These are phyloP conservation scores for Hemibagrus wyckioides DNA, from an alignment of 2,113 vertebrate genomes.

Conservation along the genomic window DNA sequence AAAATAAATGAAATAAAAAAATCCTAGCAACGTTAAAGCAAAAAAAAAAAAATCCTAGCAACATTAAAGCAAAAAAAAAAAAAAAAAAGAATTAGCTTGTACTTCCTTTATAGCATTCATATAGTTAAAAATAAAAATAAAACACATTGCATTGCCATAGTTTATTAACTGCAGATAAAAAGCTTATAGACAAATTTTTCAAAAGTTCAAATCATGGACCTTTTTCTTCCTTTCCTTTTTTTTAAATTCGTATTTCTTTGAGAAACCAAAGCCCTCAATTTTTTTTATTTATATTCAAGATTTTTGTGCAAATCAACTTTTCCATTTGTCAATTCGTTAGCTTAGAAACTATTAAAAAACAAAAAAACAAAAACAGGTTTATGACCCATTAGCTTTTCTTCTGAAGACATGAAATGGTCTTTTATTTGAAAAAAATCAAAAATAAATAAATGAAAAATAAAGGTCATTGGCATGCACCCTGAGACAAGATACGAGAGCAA, in stretches of 20 bases:
- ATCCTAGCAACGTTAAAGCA: conserved; percentile 16
- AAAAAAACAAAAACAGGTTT: neutral
- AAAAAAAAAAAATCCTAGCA: neutral
- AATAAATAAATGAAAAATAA: conserved; percentile 7
- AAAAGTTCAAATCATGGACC: conserved; percentile 4
- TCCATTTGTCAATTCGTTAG: conserved; percentile 38
- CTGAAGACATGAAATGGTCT: conserved; percentile 12
- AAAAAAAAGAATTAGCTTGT: conserved; percentile 31
- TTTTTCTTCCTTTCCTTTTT: neutral
- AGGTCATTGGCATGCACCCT: conserved; percentile 86
- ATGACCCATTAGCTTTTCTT: conserved; percentile 35
- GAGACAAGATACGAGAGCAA: conserved; percentile 76
- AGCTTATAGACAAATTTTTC: conserved; percentile 34
- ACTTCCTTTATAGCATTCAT: conserved; percentile 23
- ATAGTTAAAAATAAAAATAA: neutral
- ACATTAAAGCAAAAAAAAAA: conserved; percentile 38
- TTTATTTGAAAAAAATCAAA: neutral
- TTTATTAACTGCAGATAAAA: conserved; percentile 39
- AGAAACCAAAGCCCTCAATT: conserved; percentile 48
- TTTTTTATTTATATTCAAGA: conserved; percentile 22
- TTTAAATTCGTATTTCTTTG: no score
- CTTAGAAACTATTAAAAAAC: conserved; percentile 21
- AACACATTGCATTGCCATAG: neutral
- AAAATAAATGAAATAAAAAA: conserved; percentile 48
- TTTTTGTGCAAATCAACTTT: conserved; percentile 48